Base-by-base conservation (phyloP, 2,888 invertebrate genomes). In the Eubasilissa splendida region DNA sequence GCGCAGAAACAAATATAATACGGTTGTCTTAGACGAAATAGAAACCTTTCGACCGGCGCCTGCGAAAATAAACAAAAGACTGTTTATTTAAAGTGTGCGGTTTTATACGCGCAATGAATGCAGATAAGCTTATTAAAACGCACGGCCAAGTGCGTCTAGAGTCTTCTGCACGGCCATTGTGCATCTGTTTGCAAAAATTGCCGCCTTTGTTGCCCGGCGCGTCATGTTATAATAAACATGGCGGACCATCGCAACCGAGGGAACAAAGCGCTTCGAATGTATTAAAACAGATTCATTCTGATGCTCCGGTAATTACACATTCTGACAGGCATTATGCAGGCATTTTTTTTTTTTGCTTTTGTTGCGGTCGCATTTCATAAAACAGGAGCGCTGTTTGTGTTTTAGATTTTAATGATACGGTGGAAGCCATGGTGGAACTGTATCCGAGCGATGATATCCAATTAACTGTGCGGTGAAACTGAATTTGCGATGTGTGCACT, bases 51-150 rank as follows among this genome's bases (percentile, higher is more conserved):
- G 70, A 70, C 70, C 53, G 53, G 22, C 52, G 70, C 14, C 70
- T 70, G 70, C 50, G 14, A 68, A 52, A 68, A 68, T 42, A 68
- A 68, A 68, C 66, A 68, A 66, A 66, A 68, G 53, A 42, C 14
- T 74, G 74, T 65, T 65, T 65, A 76, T 76, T 33, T 76, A 54
- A 65, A 76, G 56, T 65, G 65, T 65, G 71, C 71, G 65, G 76
- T 76, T 63, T 63, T 76, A 76, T 65, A 65, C 65, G 75, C 52
- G 73, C 73, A 1, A 58, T 53, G 68, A 76, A 80, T 80, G 80
- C 76, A 80, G 76, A 80, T 80, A n/a, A 54, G 58, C 68, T 22
- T 60, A 80, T 80, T 76, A 76, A 76, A 60, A 76, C 80, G 70
- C 80, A 80, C 14, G 31, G 70, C 68, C 68, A 71, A 70, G 58